Evolutionary conservation across 2,797 vertebrate species (phyloP).

Genomic region (Enteromius mattozi): DNA sequence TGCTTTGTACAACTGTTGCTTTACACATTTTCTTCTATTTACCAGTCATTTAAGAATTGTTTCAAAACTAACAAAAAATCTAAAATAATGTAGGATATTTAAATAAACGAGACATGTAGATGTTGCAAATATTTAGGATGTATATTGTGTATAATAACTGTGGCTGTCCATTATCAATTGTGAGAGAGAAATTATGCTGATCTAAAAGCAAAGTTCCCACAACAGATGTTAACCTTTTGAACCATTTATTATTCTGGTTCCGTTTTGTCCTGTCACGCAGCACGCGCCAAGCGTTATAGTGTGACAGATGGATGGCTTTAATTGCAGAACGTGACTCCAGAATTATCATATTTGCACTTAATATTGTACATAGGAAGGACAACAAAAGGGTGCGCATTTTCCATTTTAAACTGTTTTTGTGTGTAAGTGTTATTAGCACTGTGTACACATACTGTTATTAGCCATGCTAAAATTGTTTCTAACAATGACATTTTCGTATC

Average conservation of each 20-base stretch:
- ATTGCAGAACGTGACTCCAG: constrained; percentile 68
- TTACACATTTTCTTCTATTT: background rate
- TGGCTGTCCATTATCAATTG: background rate
- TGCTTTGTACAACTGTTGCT: constrained; percentile 8
- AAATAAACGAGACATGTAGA: background rate
- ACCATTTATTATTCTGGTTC: constrained; percentile 64
- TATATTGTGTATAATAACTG: background rate
- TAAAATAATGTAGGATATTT: background rate
- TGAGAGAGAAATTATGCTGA: constrained; percentile 23
- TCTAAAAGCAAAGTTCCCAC: constrained; percentile 53
- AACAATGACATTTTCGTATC: too few relatives aligned
- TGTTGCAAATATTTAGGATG: background rate
- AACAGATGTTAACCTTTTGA: constrained; percentile 75
- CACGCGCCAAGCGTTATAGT: constrained; percentile 73
- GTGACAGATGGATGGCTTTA: constrained; percentile 80
- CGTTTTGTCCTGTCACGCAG: constrained; percentile 75
- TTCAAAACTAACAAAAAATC: background rate
- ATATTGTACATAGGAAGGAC: constrained; percentile 4
- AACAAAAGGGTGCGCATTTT: background rate
- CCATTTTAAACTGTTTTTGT: background rate
- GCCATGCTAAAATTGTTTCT: background rate
- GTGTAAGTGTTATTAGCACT: background rate
- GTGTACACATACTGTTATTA: background rate
- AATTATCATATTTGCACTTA: constrained; percentile 57
- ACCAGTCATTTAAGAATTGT: background rate